Evolutionary conservation across 1,140 invertebrate genomes (phyloP), one percentile per base, ranked within the genome.

Genomic region (Euwallacea similis): DNA sequence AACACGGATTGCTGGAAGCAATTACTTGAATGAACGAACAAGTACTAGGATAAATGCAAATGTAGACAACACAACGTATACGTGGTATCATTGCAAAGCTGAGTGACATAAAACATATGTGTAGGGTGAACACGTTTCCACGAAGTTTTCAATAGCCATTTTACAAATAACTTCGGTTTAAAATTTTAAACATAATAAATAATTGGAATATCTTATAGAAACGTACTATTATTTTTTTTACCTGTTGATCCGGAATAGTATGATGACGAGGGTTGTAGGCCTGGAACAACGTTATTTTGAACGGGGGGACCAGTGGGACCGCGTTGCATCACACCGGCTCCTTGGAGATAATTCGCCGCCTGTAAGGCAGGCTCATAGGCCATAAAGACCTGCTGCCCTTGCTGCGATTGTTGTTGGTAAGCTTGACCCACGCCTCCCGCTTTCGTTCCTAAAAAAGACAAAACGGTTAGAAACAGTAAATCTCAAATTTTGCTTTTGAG

Each of bases 221-320:
- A 33, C 50, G 8, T 8, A 6, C 6, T 8, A n/a, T 6, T 53
- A 15, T 53, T 53, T 6, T 53, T n/a, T n/a, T 62, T 79, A 79
- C 79, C 79, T 72, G 81, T 80, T 16, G 79, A 81, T 76, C 78
- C 79, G 42, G 81, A 81, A 77, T 82, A 82, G 64, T 78, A 82
- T 0, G 80, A 81, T 0, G 80, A 81, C 0, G 81, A 82, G 0
- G 80, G 77, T 69, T 82, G 81, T 11, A 81, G 58, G 47, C 76
- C 75, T 7, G 78, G 77, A 9, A 81, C 79, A 3, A 82, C 81
- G 61, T 76, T 81, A 68, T 78, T 82, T 59, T 81, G 80, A 21
- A 79, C 76, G 7, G 77, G 76, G 7, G 76, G 76, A 7, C 75
- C 79, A 2, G 75, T 75, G 2, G 77, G 80, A 41, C 77, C 79